These are phyloP conservation scores for Urocitellus parryii DNA, from an alignment of 2,113 vertebrate genomes.

Conservation along the genomic window DNA sequence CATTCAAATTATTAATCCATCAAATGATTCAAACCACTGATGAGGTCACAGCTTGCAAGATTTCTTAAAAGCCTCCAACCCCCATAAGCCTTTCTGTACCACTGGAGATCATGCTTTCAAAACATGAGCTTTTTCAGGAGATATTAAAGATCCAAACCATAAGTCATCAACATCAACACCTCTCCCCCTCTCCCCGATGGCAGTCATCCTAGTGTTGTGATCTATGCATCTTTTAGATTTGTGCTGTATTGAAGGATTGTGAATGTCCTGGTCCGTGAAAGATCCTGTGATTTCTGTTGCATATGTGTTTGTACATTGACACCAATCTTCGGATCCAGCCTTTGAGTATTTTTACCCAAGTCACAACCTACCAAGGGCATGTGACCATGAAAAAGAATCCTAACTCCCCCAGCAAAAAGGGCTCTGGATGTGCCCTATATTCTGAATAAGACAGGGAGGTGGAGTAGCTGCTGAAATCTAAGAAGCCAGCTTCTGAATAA, in stretches of 20 bases:
- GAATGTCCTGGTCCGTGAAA: too few species aligned
- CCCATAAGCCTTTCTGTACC: too few species aligned
- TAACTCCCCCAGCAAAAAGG: background rate
- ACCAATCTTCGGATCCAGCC: background rate
- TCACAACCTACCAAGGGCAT: background rate
- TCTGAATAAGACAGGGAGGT: background rate
- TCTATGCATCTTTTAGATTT: background rate
- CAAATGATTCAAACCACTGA: too few species aligned
- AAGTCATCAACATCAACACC: background rate
- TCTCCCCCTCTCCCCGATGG: background rate
- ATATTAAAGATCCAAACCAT: too few species aligned
- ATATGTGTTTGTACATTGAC: background rate
- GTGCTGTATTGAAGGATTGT: background rate
- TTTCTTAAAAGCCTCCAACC: too few species aligned
- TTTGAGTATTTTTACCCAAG: slow-evolving; percentile 3
- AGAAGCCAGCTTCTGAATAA: background rate
- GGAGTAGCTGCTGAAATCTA: background rate
- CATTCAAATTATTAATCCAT: too few species aligned
- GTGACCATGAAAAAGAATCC: background rate
- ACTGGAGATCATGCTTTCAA: too few species aligned
- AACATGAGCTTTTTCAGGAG: too few species aligned
- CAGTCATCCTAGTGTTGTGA: background rate
- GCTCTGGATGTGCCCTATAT: background rate
- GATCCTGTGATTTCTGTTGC: background rate
- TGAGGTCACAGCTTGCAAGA: too few species aligned